Base-by-base conservation (phyloP, 2,797 vertebrate species). In the Lithobates sylvaticus region DNA sequence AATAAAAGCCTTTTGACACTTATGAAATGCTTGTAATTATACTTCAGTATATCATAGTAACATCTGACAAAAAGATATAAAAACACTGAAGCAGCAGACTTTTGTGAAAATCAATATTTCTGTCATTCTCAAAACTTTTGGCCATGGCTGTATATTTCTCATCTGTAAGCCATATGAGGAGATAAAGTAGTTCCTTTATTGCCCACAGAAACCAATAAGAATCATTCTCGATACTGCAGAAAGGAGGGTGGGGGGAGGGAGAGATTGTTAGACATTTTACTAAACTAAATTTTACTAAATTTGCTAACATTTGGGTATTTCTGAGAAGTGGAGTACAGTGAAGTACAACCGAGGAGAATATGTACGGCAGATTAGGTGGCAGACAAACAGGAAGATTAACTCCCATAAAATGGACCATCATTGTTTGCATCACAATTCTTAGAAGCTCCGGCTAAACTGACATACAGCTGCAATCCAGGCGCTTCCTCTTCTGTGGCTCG, bases 401-500 rank as follows among this genome's bases (percentile, higher is more conserved):
- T n/a, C 54, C 54, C 54, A 61, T 7, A n/a, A 61, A 61, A 61
- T 21, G 5, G 23, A 23, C 21, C 54, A 61, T n/a, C 8, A n/a
- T n/a, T n/a, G 54, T 61, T 61, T 61, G 54, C 54, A 23, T 61
- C 54, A 61, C 54, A 61, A 23, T 61, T 61, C 54, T 61, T 61
- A 23, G 54, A 61, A 23, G 54, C 47, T 12, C 27, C 34, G 26
- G n/a, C 29, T 47, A 8, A 29, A 67, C 64, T 39, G 77, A 80
- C 50, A 64, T 6, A 39, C 50, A 26, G 32, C 50, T 58, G 78
- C 68, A 58, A 36, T 72, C 79, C 15, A 2, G 50, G 50, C 47
- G 34, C 71, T 81, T 81, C 79, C 79, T 81, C 69, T 81, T 50
- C 13, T 44, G 42, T 3, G n/a, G 36, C 61, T 61, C 58, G 7